Base-by-base conservation (phyloP, 1,140 invertebrate species). In the Physella acuta region DNA sequence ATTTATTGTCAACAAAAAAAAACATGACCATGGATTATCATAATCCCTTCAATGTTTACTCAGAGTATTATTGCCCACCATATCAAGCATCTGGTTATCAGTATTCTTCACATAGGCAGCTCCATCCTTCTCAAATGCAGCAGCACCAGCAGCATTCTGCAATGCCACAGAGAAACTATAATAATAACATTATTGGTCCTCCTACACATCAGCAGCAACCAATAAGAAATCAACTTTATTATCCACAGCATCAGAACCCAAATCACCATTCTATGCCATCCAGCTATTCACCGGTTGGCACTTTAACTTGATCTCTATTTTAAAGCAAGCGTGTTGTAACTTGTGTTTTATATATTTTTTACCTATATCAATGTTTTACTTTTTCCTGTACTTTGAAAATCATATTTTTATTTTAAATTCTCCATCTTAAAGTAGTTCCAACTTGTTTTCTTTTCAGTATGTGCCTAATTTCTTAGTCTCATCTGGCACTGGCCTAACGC, bases 401-500 rank as follows among this genome's bases (percentile, higher is more conserved):
- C n/a, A n/a, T n/a, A n/a, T n/a, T n/a, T n/a, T n/a, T n/a, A n/a
- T n/a, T n/a, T n/a, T n/a, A n/a, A n/a, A n/a, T n/a, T n/a, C n/a
- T n/a, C n/a, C n/a, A n/a, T n/a, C n/a, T n/a, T n/a, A n/a, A n/a
- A n/a, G n/a, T n/a, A n/a, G n/a, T n/a, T n/a, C n/a, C n/a, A n/a
- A n/a, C 44, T 61, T 62, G 17, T 53, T 44, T 70, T 53, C 39
- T 59, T 73, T 58, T 70, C 60, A 39, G 72, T 77, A 52, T 77
- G 68, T 80, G 24, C 79, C 81, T 44, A 72, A 75, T 44, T 75
- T 71, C 52, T 64, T 76, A 28, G 70, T 64, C 53, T 92, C 92
- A 75, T 92, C 94, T 73, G 92, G 93, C 55, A 95, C 94, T 2
- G 75, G 74, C 24, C 95, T 94, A 60, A 96, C 94, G 73, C 90